Conservation (phyloP, 1,140 invertebrate genomes). For the Neodiprion fabricii region DNA sequence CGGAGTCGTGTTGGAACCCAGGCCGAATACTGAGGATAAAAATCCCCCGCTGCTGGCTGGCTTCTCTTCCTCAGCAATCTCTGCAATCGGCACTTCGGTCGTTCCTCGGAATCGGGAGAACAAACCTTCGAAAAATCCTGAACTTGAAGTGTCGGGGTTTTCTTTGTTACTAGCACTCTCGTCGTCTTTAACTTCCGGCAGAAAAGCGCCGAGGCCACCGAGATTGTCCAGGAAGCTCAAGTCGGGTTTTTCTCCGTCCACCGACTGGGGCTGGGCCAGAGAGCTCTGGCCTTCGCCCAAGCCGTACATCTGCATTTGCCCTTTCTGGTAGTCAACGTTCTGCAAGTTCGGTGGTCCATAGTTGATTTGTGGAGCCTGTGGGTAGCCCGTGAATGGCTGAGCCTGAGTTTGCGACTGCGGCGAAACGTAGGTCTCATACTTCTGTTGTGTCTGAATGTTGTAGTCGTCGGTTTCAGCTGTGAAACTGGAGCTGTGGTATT, state of each 20-base stretch:
- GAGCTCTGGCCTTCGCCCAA: too few relatives aligned
- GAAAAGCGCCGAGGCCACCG: slow-evolving; percentile 17
- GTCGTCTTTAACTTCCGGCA: slow-evolving; percentile 13
- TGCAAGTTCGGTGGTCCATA: background rate
- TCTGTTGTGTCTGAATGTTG: background rate
- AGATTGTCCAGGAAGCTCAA: slow-evolving; percentile 22
- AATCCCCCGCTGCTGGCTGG: background rate
- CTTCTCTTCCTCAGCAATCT: background rate
- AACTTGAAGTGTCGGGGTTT: background rate
- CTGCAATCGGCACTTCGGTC: background rate
- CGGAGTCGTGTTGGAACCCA: background rate
- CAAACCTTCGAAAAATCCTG: slow-evolving; percentile 17
- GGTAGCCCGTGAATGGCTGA: background rate
- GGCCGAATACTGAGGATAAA: slow-evolving; percentile 6
- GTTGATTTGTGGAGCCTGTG: background rate
- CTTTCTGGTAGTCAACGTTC: background rate
- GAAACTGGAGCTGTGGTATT: background rate
- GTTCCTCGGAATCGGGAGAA: slow-evolving; percentile 6
- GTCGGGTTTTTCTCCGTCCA: background rate
- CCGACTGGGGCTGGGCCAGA: background rate
- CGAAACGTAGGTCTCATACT: background rate
- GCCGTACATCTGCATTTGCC: background rate
- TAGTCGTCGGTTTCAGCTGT: background rate
- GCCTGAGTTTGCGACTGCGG: background rate
- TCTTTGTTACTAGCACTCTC: background rate